Evolutionary conservation across 2,797 vertebrate species (phyloP).

Genomic region (Channallabes apus): DNA sequence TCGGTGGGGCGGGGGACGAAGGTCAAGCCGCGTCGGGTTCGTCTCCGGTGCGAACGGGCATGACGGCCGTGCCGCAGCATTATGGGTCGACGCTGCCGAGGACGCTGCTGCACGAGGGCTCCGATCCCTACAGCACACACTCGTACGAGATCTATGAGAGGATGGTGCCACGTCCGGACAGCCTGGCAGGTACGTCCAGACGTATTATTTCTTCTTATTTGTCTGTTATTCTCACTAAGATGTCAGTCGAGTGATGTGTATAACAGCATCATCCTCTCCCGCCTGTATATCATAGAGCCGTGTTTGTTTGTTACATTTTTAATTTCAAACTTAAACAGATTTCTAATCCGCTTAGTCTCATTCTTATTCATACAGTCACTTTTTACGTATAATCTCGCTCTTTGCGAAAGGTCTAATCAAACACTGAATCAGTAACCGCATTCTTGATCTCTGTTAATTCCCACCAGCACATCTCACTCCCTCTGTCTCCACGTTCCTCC

Average conservation of each 20-base stretch:
- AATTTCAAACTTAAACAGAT: background rate
- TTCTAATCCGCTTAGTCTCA: background rate
- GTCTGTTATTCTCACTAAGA: background rate
- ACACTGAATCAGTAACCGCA: conserved; percentile 2
- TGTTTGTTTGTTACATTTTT: background rate
- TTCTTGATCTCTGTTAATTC: background rate
- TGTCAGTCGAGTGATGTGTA: background rate
- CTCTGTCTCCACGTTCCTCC: background rate
- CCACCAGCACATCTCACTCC: background rate
- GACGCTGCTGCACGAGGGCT: conserved; percentile 73
- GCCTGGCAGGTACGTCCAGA: conserved; percentile 82
- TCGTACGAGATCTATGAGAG: conserved; percentile 93
- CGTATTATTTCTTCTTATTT: background rate
- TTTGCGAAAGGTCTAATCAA: background rate
- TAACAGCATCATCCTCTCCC: background rate
- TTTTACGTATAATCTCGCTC: background rate
- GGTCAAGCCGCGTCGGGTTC: conserved; percentile 72
- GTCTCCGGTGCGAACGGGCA: conserved; percentile 85
- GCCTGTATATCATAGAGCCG: background rate
- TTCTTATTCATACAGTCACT: background rate
- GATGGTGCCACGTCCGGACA: conserved; percentile 89
- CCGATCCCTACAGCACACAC: conserved; percentile 87
- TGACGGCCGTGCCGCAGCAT: conserved; percentile 94
- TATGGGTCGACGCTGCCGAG: conserved; percentile 79
- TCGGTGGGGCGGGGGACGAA: conserved; percentile 72